These are phyloP conservation scores for Heterodera schachtii DNA, from an alignment of 1,140 invertebrate genomes.

Conservation along the genomic window DNA sequence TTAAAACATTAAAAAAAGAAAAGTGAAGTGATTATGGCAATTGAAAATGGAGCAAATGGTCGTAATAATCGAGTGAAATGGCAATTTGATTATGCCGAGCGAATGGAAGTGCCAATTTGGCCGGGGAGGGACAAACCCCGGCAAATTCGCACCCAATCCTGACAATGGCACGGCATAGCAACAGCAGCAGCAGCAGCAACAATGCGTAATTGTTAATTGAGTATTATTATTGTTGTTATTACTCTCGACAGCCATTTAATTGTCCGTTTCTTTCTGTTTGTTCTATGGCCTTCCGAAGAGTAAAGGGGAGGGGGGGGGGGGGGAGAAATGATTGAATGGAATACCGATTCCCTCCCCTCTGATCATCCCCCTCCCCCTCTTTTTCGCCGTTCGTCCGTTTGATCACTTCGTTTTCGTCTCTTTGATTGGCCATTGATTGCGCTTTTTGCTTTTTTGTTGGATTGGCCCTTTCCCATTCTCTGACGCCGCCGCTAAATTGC, in stretches of 20 bases:
- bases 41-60: background rate
- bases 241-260: background rate
- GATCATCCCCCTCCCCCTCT: background rate
- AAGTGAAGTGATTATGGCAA: background rate
- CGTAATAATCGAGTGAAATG: background rate
- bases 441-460: background rate
- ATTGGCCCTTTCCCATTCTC: background rate
- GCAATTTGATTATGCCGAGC: background rate
- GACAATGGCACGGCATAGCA: background rate
- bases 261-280: background rate
- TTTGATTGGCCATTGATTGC: background rate
- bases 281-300: background rate
- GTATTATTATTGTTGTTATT: too few relatives aligned
- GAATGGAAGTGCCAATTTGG: background rate
- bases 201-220: background rate
- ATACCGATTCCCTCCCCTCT: too few relatives aligned
- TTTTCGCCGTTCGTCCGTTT: background rate
- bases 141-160: background rate
- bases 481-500: constrained; percentile 22
- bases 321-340: background rate
- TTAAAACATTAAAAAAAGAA: background rate
- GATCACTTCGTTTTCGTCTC: background rate
- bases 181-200: background rate
- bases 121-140: background rate
- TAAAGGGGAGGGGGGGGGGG: too few relatives aligned